phyloP scores from a whole-genome alignment of 2,113 vertebrate genomes.

The Bombycilla garrulus region DNA sequence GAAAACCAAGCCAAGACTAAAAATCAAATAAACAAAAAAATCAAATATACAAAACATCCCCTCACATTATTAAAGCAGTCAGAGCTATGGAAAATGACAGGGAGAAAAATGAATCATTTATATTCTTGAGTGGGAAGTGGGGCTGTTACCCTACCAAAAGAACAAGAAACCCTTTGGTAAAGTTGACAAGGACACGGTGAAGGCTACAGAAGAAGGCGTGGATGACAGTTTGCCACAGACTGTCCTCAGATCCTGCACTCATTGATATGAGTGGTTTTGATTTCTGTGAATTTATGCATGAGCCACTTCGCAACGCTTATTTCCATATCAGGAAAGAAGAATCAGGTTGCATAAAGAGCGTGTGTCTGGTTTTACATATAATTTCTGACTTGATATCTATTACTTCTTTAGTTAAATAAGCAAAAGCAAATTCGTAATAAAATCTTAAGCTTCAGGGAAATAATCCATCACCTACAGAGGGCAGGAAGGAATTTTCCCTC shows the following conservation, averaged over 20 bases:
- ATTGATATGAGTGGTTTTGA: neutral
- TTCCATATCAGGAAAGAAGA: neutral
- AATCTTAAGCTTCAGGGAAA: neutral
- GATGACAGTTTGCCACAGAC: neutral
- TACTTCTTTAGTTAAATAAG: neutral
- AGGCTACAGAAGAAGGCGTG: neutral
- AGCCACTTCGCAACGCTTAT: neutral
- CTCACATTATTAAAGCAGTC: neutral
- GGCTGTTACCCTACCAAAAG: neutral
- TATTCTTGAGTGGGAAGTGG: neutral
- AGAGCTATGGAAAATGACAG: neutral
- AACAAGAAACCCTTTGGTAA: neutral
- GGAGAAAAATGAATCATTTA: neutral
- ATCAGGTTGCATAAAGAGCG: neutral
- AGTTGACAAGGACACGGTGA: neutral
- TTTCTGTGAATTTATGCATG: neutral
- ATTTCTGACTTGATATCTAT: neutral
- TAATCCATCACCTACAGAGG: neutral
- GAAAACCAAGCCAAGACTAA: neutral
- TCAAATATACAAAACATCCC: accelerated
- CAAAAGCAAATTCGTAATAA: neutral
- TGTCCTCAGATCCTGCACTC: neutral
- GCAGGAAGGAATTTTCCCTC: neutral
- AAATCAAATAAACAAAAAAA: neutral
- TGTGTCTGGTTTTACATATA: neutral